Conservation (phyloP, 2,113 vertebrate species). For the Sinocyclocheilus anshuiensis region DNA sequence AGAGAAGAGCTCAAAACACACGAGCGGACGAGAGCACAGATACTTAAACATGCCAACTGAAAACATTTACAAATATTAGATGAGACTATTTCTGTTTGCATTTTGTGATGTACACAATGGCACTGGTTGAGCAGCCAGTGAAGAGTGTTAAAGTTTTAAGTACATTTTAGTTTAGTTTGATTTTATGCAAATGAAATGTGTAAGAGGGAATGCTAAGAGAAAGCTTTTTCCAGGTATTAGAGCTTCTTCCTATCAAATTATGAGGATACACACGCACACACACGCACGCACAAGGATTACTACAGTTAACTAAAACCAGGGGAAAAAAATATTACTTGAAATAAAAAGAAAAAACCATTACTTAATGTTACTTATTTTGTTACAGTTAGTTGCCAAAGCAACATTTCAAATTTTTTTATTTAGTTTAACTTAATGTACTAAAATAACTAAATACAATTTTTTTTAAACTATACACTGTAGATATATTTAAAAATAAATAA, state of each 20-base stretch:
- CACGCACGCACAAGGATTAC: background rate
- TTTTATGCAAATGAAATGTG: background rate
- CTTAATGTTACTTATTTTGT: too few relatives aligned
- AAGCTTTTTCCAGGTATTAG: background rate
- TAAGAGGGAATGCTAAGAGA: background rate
- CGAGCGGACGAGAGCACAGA: background rate
- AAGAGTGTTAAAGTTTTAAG: background rate
- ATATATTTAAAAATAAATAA: too few relatives aligned
- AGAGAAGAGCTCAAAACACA: constrained; percentile 55
- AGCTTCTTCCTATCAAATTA: background rate
- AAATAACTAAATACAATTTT: too few relatives aligned
- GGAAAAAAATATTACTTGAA: too few relatives aligned
- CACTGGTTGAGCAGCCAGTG: background rate
- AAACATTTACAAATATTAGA: background rate
- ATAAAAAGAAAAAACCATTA: too few relatives aligned
- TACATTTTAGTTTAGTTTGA: background rate
- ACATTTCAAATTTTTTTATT: too few relatives aligned
- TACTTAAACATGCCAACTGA: constrained; percentile 5
- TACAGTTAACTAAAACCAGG: too few relatives aligned
- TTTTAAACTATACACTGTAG: too few relatives aligned
- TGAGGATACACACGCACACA: background rate
- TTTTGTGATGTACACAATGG: background rate
- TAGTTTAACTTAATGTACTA: too few relatives aligned
- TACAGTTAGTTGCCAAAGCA: too few relatives aligned
- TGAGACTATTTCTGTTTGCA: background rate